Evolutionary conservation across 2,797 vertebrate genomes (phyloP).

Genomic region (Glyptemys insculpta): DNA sequence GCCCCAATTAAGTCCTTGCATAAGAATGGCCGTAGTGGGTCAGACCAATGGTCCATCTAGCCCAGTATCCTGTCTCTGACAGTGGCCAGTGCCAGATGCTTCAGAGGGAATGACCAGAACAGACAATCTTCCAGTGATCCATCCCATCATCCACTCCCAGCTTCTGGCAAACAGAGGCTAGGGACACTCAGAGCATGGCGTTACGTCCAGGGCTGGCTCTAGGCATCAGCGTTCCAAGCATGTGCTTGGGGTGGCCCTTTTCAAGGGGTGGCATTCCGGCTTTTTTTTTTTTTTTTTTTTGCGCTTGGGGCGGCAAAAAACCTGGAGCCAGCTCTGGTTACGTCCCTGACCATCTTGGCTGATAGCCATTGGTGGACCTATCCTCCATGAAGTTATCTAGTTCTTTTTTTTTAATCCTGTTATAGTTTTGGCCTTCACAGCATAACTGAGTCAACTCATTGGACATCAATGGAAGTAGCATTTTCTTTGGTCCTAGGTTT

Average conservation of each 20-base stretch:
- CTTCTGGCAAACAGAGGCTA: neutral
- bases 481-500: neutral
- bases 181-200: neutral
- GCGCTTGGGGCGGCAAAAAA: too few species aligned
- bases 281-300: too few species aligned
- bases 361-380: neutral
- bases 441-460: neutral
- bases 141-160: neutral
- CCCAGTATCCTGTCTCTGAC: neutral
- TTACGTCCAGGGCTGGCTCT: too few species aligned
- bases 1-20: neutral
- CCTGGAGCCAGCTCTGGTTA: too few species aligned
- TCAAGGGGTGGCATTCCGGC: too few species aligned
- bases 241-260: too few species aligned
- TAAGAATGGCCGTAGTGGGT: neutral
- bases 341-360: neutral
- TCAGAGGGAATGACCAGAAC: neutral
- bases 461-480: neutral
- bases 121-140: neutral
- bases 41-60: neutral
- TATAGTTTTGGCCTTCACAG: neutral
- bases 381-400: neutral
- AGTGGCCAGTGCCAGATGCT: neutral
- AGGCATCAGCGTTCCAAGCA: too few species aligned
- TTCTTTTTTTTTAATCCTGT: neutral